phyloP scores from a whole-genome alignment of 2,888 invertebrate species.

The Ochropleura plecta region DNA sequence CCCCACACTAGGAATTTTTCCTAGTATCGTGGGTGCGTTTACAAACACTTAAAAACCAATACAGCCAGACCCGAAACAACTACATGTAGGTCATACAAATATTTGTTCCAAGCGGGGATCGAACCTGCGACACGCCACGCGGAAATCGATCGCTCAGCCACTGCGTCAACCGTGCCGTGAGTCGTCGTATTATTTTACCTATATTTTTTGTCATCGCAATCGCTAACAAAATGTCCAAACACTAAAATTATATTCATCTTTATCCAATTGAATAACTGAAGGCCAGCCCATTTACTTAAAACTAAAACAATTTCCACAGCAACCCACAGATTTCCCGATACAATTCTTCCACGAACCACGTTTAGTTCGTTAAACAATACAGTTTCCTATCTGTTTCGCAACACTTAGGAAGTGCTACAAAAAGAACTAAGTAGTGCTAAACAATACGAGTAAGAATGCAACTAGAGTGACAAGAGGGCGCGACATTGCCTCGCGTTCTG shows the following conservation, averaged over 20 bases:
- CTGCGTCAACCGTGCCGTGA: too few relatives aligned
- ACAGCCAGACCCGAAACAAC: too few relatives aligned
- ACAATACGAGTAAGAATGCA: conserved; percentile 30
- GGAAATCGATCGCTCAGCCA: too few relatives aligned
- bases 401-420: conserved; percentile 61
- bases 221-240: neutral
- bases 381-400: conserved; percentile 62
- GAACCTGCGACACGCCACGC: too few relatives aligned
- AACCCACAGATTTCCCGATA: conserved; percentile 44
- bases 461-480: neutral
- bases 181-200: too few relatives aligned
- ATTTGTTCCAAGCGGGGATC: too few relatives aligned
- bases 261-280: neutral
- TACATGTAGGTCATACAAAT: too few relatives aligned
- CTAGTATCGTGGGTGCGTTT: too few relatives aligned
- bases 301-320: conserved; percentile 14
- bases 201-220: too few relatives aligned
- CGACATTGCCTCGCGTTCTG: neutral
- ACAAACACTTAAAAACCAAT: too few relatives aligned
- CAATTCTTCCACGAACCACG: conserved; percentile 34
- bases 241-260: neutral
- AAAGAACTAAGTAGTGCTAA: conserved; percentile 40
- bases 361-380: conserved; percentile 54
- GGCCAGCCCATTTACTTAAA: conserved; percentile 4
- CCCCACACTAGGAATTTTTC: too few relatives aligned